Evolutionary conservation across 64 coral and sea anemone species (phyloP), one percentile per base, ranked within the genome.

Genomic region (Platygyra sinensis): DNA sequence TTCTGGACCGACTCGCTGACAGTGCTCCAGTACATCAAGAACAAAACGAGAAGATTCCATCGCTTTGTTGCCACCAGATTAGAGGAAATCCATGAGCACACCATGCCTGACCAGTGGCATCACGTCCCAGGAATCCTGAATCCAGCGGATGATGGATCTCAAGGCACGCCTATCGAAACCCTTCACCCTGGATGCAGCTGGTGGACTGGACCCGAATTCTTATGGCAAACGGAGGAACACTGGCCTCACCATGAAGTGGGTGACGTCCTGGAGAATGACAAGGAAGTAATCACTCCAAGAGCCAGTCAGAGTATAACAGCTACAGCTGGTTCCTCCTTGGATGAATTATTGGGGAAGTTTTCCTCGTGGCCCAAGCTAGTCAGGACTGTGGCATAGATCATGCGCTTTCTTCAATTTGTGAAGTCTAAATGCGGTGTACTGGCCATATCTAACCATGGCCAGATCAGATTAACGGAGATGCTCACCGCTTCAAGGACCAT

Each of bases 1-100:
- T 83, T 85, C 18, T 84, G 89, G 89, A 83, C 89, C 1, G 90
- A 92, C 46, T 92, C 90, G 0, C 61, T 78, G 25, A 92, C 60
- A 0, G 74, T 75, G 1, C 42, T 92, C 4, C 80, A 87, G n/a
- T 86, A 87, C 62, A 79, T 92, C 51, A 92, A 78, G 6, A 92
- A 92, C 22, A 52, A 75, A 72, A 86, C 19, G 0, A 83, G 82
- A 78, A 33, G 90, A 52, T 92, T 92, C 27, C 54, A 83, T 24
- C 80, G 18, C 1, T 92, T 92, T 16, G 74, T 92, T 10, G 54
- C 82, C 14, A 92, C 64, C 50, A 80, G 80, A 10, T 15, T 91
- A 12, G 54, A 84, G 20, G 89, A 91, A 42, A 90, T 82, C 19
- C 78, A 83, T 22, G 77, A 91, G 18, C 19, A 72, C 49, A 73